phyloP scores from a whole-genome alignment of 2,888 invertebrate species.

The Mycalesis mineus region DNA sequence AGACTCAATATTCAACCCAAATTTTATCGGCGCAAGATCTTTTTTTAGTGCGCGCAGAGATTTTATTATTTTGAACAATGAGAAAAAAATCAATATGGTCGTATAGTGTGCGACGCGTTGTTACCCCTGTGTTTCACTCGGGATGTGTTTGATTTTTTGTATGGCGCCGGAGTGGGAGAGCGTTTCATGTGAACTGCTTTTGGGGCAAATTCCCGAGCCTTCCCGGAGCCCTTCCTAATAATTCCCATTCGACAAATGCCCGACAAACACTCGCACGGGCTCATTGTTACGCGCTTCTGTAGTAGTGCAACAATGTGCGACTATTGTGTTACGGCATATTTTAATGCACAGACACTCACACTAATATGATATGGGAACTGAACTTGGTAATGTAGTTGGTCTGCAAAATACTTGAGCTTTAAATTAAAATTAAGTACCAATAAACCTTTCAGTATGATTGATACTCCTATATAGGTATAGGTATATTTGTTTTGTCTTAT shows the following conservation, averaged over 20 bases:
- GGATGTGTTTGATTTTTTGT: constrained; percentile 77
- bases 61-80: constrained; percentile 76
- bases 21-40: constrained; percentile 65
- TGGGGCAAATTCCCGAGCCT: constrained; percentile 78
- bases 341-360: constrained; percentile 27
- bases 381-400: constrained; percentile 3
- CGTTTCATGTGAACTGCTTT: constrained; percentile 78
- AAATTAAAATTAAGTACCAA: too few species aligned
- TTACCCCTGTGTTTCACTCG: constrained; percentile 78
- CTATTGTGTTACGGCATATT: constrained; percentile 41
- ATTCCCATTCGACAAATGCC: constrained; percentile 76
- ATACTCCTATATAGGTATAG: too few species aligned
- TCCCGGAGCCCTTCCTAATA: constrained; percentile 74
- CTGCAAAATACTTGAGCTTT: too few species aligned
- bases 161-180: constrained; percentile 72
- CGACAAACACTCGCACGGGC: constrained; percentile 76
- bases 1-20: constrained; percentile 71
- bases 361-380: constrained; percentile 27
- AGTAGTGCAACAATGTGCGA: constrained; percentile 62
- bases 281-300: constrained; percentile 69
- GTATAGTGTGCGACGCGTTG: constrained; percentile 69
- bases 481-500: too few species aligned
- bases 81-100: constrained; percentile 76
- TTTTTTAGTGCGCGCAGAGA: constrained; percentile 55
- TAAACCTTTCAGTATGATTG: too few species aligned